Percentiles rank a stretch among this genome's conserved stretches.
Evolutionary conservation across 2,888 invertebrate species (phyloP).

Genomic region (Aleiodes testaceus): DNA sequence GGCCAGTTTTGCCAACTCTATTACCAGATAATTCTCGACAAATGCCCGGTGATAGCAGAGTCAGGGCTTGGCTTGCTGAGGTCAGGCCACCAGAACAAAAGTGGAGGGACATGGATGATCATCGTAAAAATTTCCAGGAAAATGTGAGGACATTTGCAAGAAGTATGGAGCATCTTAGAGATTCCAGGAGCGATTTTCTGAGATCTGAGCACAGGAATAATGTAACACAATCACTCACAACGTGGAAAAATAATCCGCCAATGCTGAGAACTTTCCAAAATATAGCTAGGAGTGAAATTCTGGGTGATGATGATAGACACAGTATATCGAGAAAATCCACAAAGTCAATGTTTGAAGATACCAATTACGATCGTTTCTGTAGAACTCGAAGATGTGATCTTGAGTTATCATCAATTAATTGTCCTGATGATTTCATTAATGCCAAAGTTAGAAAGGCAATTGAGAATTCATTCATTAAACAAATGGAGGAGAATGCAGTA

Average conservation of each 20-base stretch:
- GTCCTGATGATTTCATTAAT: constrained; percentile 57
- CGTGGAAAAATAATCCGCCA: constrained; percentile 62
- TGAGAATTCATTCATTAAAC: constrained; percentile 68
- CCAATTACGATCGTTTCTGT: constrained; percentile 55
- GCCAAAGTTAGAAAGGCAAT: constrained; percentile 67
- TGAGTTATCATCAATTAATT: constrained; percentile 9
- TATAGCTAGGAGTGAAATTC: constrained; percentile 64
- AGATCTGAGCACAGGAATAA: constrained; percentile 44
- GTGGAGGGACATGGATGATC: constrained; percentile 59
- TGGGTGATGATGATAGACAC: constrained; percentile 62
- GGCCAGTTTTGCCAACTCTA: constrained; percentile 50
- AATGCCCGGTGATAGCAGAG: constrained; percentile 67
- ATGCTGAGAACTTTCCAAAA: constrained; percentile 61
- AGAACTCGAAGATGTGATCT: constrained; percentile 42
- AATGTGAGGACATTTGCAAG: constrained; percentile 54
- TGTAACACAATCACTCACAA: constrained; percentile 46
- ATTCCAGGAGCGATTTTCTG: constrained; percentile 57
- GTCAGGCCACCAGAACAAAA: constrained; percentile 65
- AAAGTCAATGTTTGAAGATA: constrained; percentile 66
- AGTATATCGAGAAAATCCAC: constrained; percentile 65
- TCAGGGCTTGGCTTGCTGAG: constrained; percentile 69
- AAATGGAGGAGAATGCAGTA: constrained; percentile 65
- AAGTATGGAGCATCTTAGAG: constrained; percentile 59
- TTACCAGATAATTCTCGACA: constrained; percentile 54
- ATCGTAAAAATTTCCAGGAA: constrained; percentile 55